Conservation (phyloP, 2,797 vertebrate species). For the Hippopotamyrus pictus region DNA sequence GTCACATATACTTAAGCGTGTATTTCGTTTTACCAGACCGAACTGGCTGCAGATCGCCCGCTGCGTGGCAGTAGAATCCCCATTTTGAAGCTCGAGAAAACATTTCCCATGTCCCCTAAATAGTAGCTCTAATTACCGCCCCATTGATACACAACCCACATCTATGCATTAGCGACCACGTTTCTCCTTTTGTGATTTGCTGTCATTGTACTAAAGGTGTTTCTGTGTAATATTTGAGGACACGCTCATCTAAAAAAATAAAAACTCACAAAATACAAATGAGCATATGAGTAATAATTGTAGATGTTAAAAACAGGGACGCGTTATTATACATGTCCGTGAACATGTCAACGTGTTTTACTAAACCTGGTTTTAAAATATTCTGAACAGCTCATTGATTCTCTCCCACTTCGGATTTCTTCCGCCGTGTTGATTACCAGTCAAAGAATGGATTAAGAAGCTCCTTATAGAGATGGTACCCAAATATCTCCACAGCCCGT, state of each 20-base stretch:
- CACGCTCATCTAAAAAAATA: not conserved
- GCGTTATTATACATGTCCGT: not conserved
- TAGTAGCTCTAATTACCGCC: slow-evolving; percentile 11
- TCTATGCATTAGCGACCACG: not conserved
- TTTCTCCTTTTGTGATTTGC: not conserved
- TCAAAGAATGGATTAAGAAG: slow-evolving; percentile 35
- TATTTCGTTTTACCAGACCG: not conserved
- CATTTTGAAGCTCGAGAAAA: not conserved
- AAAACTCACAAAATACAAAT: not conserved
- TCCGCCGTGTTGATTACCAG: slow-evolving; percentile 57
- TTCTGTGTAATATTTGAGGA: not conserved
- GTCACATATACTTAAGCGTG: not conserved
- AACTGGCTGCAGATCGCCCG: not conserved
- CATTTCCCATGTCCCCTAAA: not conserved
- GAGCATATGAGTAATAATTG: not conserved
- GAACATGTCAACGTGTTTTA: not conserved
- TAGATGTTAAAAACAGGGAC: not conserved
- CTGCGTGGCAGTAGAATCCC: slow-evolving; percentile 1
- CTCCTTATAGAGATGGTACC: slow-evolving; percentile 60
- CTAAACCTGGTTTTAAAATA: slow-evolving; percentile 24
- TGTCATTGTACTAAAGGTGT: not conserved
- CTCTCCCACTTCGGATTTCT: slow-evolving; percentile 46
- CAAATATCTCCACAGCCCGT: slow-evolving; percentile 68
- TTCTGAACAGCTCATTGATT: slow-evolving; percentile 30
- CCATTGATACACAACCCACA: not conserved